Evolutionary conservation across 2,113 vertebrate species (phyloP), one percentile per base, ranked within the genome.

Genomic region (Zootoca vivipara): DNA sequence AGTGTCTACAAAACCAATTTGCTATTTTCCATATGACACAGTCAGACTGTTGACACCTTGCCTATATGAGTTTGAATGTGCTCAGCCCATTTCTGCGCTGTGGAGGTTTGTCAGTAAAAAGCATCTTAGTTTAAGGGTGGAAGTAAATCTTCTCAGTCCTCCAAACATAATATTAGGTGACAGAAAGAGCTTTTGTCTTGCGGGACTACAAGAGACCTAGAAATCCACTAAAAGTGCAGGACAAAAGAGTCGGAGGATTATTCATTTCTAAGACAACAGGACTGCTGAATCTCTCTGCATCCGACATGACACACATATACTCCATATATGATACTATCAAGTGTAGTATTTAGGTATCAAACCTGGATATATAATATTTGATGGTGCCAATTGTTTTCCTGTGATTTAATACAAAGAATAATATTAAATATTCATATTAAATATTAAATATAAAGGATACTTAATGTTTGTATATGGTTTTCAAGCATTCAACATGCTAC

Each of bases 1-100:
- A 90, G 56, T 69, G 78, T 86, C 91, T 93, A 91, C 73, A 92
- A 93, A 94, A 92, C 92, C 89, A 87, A 82, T 77, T 92, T 94
- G 78, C 88, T 88, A 20, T 91, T 86, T 94, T 96, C 70, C 89
- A 65, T 62, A 35, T 78, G 87, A 90, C 0, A 0, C 78, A 42
- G 70, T 77, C 82, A 91, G 90, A 92, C 73, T 84, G 83, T 89
- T 95, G 90, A 84, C 85, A 87, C n/a, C 83, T 85, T 86, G 85
- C 83, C 88, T 94, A 89, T 94, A 58, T 92, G 33, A 3, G 0
- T 94, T 94, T 94, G 78, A 72, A 89, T 83, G 77, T 83, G 90
- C 42, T 93, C 94, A 94, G 69, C 80, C 86, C 79, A 93, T 89
- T 95, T 92, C 85, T 89, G 33, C 52, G 78, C 16, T 24, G 85